Evolutionary conservation across 2,888 invertebrate genomes (phyloP).

Genomic region (Ferrisia virgata): DNA sequence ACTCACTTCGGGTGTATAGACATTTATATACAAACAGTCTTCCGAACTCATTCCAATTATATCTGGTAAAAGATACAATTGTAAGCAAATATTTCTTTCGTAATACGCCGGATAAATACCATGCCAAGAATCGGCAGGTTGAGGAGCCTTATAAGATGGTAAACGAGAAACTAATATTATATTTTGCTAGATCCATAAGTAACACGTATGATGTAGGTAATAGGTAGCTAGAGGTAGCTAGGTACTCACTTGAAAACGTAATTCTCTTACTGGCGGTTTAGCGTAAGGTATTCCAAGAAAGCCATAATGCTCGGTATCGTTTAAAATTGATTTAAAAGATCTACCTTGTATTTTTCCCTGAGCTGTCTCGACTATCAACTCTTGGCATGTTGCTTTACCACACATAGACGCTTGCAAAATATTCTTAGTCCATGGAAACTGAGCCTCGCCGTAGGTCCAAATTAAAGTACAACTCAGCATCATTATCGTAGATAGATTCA

Average conservation of each 20-base stretch:
- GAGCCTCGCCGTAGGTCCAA: not conserved
- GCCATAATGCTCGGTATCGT: not conserved
- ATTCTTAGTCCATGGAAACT: not conserved
- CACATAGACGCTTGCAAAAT: not conserved
- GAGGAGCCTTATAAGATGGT: too few species aligned
- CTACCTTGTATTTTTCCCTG: not conserved
- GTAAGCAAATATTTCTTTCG: constrained; percentile 38
- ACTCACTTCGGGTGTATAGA: constrained; percentile 28
- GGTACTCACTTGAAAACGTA: too few species aligned
- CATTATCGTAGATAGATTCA: not conserved
- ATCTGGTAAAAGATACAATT: not conserved
- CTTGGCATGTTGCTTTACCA: not conserved
- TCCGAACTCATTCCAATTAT: constrained; percentile 4
- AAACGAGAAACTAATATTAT: too few species aligned
- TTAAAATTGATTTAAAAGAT: not conserved
- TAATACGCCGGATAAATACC: constrained; percentile 46
- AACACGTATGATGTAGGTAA: too few species aligned
- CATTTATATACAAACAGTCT: constrained; percentile 35
- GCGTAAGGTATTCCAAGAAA: not conserved
- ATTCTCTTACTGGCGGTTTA: not conserved
- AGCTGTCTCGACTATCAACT: not conserved
- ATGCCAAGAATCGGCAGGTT: constrained; percentile 36
- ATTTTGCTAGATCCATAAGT: too few species aligned
- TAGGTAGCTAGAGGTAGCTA: too few species aligned
- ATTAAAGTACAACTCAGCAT: not conserved